Conservation (phyloP, 2,797 vertebrate species). For the Microctenopoma lineatum region DNA sequence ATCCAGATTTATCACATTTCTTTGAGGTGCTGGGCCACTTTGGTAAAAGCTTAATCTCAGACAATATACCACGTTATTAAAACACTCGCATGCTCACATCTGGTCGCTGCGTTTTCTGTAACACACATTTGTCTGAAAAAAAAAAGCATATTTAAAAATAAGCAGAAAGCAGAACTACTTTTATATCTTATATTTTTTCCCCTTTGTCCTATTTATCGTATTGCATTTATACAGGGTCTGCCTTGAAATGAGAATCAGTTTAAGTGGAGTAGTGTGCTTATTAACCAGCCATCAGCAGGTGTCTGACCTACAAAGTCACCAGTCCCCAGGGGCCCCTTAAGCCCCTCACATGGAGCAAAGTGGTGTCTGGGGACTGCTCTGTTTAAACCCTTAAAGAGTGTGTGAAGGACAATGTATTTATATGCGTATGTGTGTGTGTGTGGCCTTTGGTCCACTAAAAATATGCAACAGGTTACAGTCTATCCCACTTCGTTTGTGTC, state of each 20-base stretch:
- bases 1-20: slow-evolving; percentile 6
- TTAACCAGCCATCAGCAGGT: slow-evolving; percentile 32
- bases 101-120: too few relatives aligned
- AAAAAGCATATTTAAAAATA: too few relatives aligned
- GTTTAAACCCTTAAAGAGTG: slow-evolving; percentile 63
- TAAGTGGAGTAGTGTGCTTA: neutral
- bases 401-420: neutral
- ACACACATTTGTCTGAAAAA: too few relatives aligned
- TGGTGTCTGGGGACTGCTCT: slow-evolving; percentile 65
- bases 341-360: slow-evolving; percentile 68
- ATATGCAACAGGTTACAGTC: slow-evolving; percentile 59
- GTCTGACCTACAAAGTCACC: slow-evolving; percentile 64
- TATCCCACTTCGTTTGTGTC: slow-evolving; percentile 56
- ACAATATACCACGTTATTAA: too few relatives aligned
- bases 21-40: too few relatives aligned
- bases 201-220: neutral
- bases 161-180: too few relatives aligned
- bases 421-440: slow-evolving; percentile 14
- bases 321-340: slow-evolving; percentile 72
- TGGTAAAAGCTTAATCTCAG: too few relatives aligned
- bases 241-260: accelerated
- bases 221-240: neutral
- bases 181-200: too few relatives aligned
- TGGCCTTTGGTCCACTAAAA: slow-evolving; percentile 38
- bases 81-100: too few relatives aligned